Evolutionary conservation across 2,888 invertebrate species (phyloP), one percentile per base, ranked within the genome.

Genomic region (Adelognathus sp.): DNA sequence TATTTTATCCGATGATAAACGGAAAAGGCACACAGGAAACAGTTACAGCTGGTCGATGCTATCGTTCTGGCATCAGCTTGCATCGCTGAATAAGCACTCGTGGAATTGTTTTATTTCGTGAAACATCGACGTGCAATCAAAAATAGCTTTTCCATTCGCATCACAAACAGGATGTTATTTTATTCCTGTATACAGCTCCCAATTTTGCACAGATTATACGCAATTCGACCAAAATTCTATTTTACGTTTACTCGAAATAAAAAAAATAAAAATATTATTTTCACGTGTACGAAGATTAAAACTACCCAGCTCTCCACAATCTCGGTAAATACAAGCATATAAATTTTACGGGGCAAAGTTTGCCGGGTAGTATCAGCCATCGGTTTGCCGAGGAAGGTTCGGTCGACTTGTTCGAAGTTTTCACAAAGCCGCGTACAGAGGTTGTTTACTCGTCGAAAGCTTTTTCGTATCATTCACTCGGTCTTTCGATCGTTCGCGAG

Each of bases 371-470:
- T 21, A 60, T 66, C 60, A 52, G 44, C 14, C 50, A 60, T 39
- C 16, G 29, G 41, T 2, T 16, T 31, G 58, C 24, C 14, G 29
- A 27, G 9, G 44, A 66, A 39, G 60, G 41, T 67, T 60, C 67
- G 41, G 63, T 44, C 50, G 14, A 41, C 31, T 64, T 58, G 14
- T 24, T 54, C 24, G 4, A 60, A 73, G 56, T 67, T 73, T 69
- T 54, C 33, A 16, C 58, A 60, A 31, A 61, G 39, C 39, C 60
- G 31, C 27, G 50, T 50, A 36, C 4, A 60, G 41, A 52, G 31
- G 27, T 61, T 71, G 71, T 72, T 72, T 67, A 67, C 71, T 72
- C 44, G 29, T 72, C 50, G 14, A 58, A 54, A 41, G 29, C 29
- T 74, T 50, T 54, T 46, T 33, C 54, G 33, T 46, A 14, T 36